Conservation (phyloP, 30 jellyfish, hydroid and myxozoan genomes). For the Morbakka virulenta region DNA sequence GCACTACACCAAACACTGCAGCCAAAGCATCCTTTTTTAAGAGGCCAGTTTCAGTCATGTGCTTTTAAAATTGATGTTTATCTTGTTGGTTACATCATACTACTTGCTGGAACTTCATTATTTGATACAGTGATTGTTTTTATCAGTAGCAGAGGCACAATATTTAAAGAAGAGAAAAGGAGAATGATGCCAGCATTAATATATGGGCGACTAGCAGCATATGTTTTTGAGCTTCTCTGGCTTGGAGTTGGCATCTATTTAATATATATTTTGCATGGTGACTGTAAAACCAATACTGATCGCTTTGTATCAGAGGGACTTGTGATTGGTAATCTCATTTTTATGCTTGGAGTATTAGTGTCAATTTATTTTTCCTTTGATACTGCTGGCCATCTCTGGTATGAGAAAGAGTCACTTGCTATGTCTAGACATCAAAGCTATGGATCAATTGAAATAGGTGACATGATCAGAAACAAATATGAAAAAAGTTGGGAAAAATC, state of each 20-base stretch:
- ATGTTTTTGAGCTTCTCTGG: slow-evolving; percentile 61
- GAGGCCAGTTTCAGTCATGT: slow-evolving; percentile 24
- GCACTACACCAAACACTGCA: neutral
- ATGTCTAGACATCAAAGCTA: slow-evolving; percentile 17
- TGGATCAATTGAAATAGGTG: slow-evolving; percentile 55
- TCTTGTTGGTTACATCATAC: slow-evolving; percentile 57
- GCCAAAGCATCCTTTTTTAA: neutral
- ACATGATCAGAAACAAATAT: slow-evolving; percentile 33
- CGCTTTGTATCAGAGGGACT: slow-evolving; percentile 60
- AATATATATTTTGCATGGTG: slow-evolving; percentile 25
- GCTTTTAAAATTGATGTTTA: slow-evolving; percentile 44
- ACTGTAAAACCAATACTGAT: slow-evolving; percentile 50
- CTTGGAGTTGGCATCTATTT: slow-evolving; percentile 58
- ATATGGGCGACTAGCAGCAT: slow-evolving; percentile 50
- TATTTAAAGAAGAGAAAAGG: slow-evolving; percentile 68
- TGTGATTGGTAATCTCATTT: slow-evolving; percentile 48
- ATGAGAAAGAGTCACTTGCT: slow-evolving; percentile 33
- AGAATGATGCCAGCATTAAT: slow-evolving; percentile 58
- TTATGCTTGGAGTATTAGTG: slow-evolving; percentile 51
- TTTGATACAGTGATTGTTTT: slow-evolving; percentile 46
- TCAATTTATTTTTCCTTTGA: slow-evolving; percentile 58
- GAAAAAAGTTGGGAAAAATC: slow-evolving; percentile 70
- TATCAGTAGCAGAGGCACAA: slow-evolving; percentile 86
- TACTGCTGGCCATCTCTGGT: slow-evolving; percentile 86
- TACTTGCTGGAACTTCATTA: slow-evolving; percentile 40